Base-by-base conservation (phyloP, 2,797 vertebrate genomes). In the Falco biarmicus region DNA sequence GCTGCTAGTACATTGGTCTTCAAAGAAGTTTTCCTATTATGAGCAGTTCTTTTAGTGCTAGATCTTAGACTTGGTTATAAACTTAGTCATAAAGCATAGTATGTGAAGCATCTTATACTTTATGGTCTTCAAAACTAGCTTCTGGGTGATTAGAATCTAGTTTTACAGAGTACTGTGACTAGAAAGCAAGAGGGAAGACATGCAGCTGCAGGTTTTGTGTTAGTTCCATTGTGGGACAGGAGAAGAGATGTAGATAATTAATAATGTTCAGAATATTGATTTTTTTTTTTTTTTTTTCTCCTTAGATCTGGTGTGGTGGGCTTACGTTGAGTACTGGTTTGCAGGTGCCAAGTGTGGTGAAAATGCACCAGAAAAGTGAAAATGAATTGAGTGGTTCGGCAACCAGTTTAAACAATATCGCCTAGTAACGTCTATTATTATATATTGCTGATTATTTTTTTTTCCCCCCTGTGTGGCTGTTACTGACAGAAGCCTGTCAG, bases 271-370 rank as follows among this genome's bases (percentile, higher is more conserved):
- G 22, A 56, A 41, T 41, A 54, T 5, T 45, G 5, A 34, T 39
- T 11, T 86, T 51, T 51, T 84, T 70, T 73, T 73, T 91, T 43
- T 71, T 88, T 70, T 80, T 41, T 13, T 21, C 25, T 47, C 70
- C 75, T 10, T 97, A 99, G 99, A 98, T 99, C 43, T 99, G 99
- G 99, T 99, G 99, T 75, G 99, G 99, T 34, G 99, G 99, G 28
- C 98, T 99, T 89, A 96, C 98, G 86, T 93, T 99, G 82, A 98
- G 83, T 47, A 99, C 99, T 4, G 99, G 99, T 65, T 97, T 99
- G 94, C 99, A 99, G 97, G 99, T 99, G 93, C 99, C 99, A 61
- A 99, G 98, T 96, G 98, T 98, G 20, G 98, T 99, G 93, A 98
- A 97, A 97, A 99, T 97, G 31, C 98, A 99, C 66, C 98, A 99